Evolutionary conservation across 2,113 vertebrate genomes (phyloP), one percentile per base, ranked within the genome.

Genomic region (Clarias macrocephalus): DNA sequence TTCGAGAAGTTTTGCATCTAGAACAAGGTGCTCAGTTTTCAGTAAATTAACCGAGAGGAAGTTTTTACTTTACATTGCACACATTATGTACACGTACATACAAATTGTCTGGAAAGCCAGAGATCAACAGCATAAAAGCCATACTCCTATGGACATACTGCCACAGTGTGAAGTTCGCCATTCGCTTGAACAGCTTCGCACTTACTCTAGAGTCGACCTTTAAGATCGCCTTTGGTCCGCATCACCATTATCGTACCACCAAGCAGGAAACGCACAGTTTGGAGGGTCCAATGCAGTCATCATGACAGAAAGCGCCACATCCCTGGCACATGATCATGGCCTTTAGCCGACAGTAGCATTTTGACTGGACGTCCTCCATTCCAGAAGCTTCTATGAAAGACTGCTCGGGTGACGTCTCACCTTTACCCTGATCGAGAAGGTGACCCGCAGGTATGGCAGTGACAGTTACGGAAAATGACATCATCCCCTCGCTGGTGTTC

Each of bases 271-370:
- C 98, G 0, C 98, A 99, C 65, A 99, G 97, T 93, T 97, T 98
- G 0, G 98, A 99, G 88, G 98, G 98, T 12, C 98, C 98, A 0
- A 99, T 99, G 94, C 98, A 99, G 88, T 99, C 98, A 6, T 99
- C 97, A 0, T 99, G 98, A 94, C 98, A 99, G 92, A 99, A 99
- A 82, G 98, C 98, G 0, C 98, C 98, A 0, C 98, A 99, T 52
- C 98, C 98, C 92, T 97, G 97, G 94, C 98, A 99, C 96, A 99
- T 97, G 94, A 99, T 99, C 98, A 99, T 99, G 84, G 98, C 98
- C 96, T 99, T 99, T 90, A 99, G 95, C 56, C 97, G 95, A 92
- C 98, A 99, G 94, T 99, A 99, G 89, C 98, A 99, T 85, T 97
- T 97, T 10, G 98, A 96, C 86, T 97, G 96, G 0, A 97, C 91